A percentile compares a stretch with the other conserved stretches of the same genome.
These are phyloP conservation scores for Gibbula magus DNA, from an alignment of 2,888 invertebrate genomes.

Conservation along the genomic window DNA sequence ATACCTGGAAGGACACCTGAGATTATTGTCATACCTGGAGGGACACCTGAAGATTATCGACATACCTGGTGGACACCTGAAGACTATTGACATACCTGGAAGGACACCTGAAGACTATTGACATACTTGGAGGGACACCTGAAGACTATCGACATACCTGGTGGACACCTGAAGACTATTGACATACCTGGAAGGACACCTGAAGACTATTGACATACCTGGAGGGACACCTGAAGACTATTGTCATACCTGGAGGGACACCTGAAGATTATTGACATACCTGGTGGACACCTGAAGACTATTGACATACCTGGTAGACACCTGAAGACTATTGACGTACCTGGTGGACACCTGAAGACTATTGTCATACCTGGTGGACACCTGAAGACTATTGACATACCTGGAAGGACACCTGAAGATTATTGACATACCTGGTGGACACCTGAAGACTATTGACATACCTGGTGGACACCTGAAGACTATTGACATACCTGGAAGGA, in stretches of 20 bases:
- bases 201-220: slow-evolving; percentile 59
- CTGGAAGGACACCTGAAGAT: slow-evolving; percentile 66
- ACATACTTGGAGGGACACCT: slow-evolving; percentile 67
- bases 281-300: no score
- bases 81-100: slow-evolving; percentile 60
- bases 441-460: slow-evolving; percentile 39
- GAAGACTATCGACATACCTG: no score
- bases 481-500: slow-evolving; percentile 64
- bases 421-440: no score
- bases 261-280: slow-evolving; percentile 59
- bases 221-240: slow-evolving; percentile 61
- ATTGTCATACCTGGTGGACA: slow-evolving; percentile 63
- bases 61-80: no score
- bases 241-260: slow-evolving; percentile 66
- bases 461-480: slow-evolving; percentile 65
- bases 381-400: slow-evolving; percentile 56
- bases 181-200: slow-evolving; percentile 66
- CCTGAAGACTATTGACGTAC: slow-evolving; percentile 77
- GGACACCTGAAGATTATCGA: slow-evolving; percentile 55
- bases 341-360: no score
- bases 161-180: no score
- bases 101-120: slow-evolving; percentile 53
- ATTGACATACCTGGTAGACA: slow-evolving; percentile 64
- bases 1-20: slow-evolving; percentile 68
- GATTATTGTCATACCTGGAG: slow-evolving; percentile 67